Evolutionary conservation across 2,113 vertebrate genomes (phyloP), one percentile per base, ranked within the genome.

Genomic region (Morone saxatilis): DNA sequence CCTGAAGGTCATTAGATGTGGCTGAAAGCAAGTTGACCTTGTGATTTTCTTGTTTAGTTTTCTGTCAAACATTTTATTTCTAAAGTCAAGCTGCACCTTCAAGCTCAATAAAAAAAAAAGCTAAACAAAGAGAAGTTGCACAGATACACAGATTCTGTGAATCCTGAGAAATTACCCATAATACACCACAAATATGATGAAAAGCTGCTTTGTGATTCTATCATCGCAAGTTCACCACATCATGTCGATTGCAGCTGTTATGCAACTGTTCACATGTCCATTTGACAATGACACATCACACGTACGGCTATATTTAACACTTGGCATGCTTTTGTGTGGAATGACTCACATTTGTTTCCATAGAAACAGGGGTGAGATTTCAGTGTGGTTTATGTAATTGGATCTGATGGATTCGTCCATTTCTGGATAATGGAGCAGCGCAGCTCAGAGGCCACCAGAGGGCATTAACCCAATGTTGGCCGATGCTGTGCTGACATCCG

Each of bases 281-380:
- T 76, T 76, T 83, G 85, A 87, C 90, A 85, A 67, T 83, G 83
- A 90, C 88, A 91, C 86, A 90, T 91, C 73, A 85, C 73, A 84
- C 71, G 31, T 71, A 43, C 57, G 4, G 87, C 89, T 91, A 90
- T 87, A 91, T 94, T 89, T 91, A 89, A 88, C 76, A 70, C 73
- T 80, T 88, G 86, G 84, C 71, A 76, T 77, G 68, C 73, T 84
- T 86, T 89, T 76, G 80, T 84, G 40, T 54, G 8, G 76, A 85
- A 63, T 86, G 86, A 91, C 60, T 86, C 87, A 88, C 81, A 72
- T 88, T 89, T 56, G 88, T 91, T 86, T 82, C 91, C 86, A 93
- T 92, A 77, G 94, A 88, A 94, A 93, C 91, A 45, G 22, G 75
- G 59, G 53, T 20, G 77, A 77, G 48, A 83, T 91, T 88, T 91